Conservation (phyloP, 1,140 invertebrate species). For the Drosophila sechellia region DNA sequence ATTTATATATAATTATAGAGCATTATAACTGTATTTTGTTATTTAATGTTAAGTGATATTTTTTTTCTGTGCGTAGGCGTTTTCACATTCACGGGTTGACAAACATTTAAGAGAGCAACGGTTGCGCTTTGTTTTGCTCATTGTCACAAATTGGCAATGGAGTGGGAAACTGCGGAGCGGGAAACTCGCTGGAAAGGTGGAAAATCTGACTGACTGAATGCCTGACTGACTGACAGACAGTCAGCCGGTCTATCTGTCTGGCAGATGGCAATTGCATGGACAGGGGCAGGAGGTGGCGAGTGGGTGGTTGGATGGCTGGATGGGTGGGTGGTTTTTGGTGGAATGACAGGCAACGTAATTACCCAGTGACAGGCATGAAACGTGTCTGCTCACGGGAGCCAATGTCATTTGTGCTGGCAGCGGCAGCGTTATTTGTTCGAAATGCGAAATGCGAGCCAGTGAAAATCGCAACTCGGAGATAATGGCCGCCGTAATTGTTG, state of each 20-base stretch:
- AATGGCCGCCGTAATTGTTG: conserved; percentile 70
- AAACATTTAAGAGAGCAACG: conserved; percentile 74
- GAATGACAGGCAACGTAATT: conserved; percentile 50
- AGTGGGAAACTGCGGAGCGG: conserved; percentile 16
- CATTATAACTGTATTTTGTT: not conserved
- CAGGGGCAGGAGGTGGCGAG: not conserved
- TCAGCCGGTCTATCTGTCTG: not conserved
- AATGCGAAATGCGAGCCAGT: conserved; percentile 49
- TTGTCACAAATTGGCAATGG: conserved; percentile 53
- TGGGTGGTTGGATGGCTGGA: not conserved
- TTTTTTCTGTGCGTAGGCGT: conserved; percentile 16
- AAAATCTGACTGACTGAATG: conserved; percentile 39
- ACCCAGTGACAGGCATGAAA: conserved; percentile 57
- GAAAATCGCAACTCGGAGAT: conserved; percentile 68
- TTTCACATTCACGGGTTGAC: conserved; percentile 51
- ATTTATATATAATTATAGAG: no score
- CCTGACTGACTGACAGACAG: not conserved
- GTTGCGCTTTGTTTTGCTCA: conserved; percentile 69
- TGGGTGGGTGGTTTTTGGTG: conserved; percentile 2
- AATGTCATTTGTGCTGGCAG: conserved; percentile 53
- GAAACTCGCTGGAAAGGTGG: conserved; percentile 23
- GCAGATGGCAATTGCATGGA: conserved; percentile 15
- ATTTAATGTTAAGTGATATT: not conserved
- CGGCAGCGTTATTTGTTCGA: conserved; percentile 74
- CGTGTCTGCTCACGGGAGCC: conserved; percentile 50